A percentile compares a stretch with the other conserved stretches of the same genome.
These are phyloP conservation scores for Proteles cristata DNA, from an alignment of 2,113 vertebrate species.

Conservation along the genomic window DNA sequence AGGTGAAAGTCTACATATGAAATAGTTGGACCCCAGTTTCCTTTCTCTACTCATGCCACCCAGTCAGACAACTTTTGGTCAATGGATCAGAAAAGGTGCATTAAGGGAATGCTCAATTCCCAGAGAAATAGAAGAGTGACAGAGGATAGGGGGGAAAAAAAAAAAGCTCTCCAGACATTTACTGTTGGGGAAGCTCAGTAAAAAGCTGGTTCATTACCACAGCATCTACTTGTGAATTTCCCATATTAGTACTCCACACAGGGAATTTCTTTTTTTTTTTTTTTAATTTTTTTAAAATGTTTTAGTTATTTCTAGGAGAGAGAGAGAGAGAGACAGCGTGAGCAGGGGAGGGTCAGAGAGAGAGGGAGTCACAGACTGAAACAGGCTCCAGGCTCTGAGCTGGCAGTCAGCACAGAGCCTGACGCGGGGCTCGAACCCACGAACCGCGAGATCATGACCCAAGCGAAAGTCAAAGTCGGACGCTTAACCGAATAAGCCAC, in stretches of 20 bases:
- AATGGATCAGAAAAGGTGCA: not conserved
- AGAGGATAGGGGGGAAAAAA: not conserved
- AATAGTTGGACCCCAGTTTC: not conserved
- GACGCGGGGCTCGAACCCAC: no score
- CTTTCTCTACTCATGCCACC: not conserved
- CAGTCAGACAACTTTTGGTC: not conserved
- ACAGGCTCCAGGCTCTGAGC: no score
- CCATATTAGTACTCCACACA: not conserved
- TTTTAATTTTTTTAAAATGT: no score
- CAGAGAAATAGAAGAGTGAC: not conserved
- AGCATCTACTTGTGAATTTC: not conserved
- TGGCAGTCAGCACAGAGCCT: no score
- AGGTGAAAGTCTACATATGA: not conserved
- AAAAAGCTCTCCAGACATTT: not conserved
- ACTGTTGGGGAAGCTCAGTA: not conserved
- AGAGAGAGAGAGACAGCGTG: no score
- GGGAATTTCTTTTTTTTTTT: not conserved
- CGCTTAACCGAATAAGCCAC: no score
- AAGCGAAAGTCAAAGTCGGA: no score
- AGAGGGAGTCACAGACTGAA: no score
- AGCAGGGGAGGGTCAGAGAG: no score
- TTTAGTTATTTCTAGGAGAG: no score
- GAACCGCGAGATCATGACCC: no score
- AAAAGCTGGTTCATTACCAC: not conserved
- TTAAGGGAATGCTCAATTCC: not conserved